Base-by-base conservation (phyloP, 2,797 vertebrate species). In the Malacoraja senta region DNA sequence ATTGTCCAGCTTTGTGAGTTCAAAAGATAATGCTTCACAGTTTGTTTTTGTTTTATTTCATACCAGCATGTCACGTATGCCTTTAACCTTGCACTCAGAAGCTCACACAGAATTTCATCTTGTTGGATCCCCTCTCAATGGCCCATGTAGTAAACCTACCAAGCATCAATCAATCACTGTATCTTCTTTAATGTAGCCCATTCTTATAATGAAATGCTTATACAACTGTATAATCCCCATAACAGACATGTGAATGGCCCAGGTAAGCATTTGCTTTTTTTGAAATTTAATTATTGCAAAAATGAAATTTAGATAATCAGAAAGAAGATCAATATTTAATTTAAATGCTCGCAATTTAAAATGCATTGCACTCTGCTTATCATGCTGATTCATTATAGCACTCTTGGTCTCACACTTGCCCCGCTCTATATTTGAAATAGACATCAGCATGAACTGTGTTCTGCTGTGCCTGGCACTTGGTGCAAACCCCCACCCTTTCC, bases 41-140 rank as follows among this genome's bases (percentile, higher is more conserved):
- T 76, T 71, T n/a, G 12, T 72, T 65, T 53, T 65, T 76, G 21
- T 92, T 38, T 65, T n/a, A 74, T 92, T 74, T 92, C 38, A 44
- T 21, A 76, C 38, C 19, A 58, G 13, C 24, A 74, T 92, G 71
- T 76, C 90, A 92, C 1, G 19, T 35, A 92, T n/a, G 68, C 68
- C 72, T 76, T 76, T 74, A 44, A 76, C 38, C 68, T n/a, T 92
- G 71, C 71, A 92, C 72, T 92, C 68, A 92, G 24, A 74, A 74
- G 90, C n/a, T 63, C n/a, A 68, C n/a, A 90, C 32, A 38, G 86
- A 65, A 65, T 68, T 65, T 90, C 63, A 35, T 8, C 3, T 74
- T 74, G 21, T 29, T 53, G 38, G 38, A n/a, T 74, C 63, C 44
- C 90, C 71, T 76, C 72, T 92, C 12, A 71, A 38, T 71, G 32